phyloP scores from a whole-genome alignment of 1,140 invertebrate genomes.

The Zaprionus camerounensis region DNA sequence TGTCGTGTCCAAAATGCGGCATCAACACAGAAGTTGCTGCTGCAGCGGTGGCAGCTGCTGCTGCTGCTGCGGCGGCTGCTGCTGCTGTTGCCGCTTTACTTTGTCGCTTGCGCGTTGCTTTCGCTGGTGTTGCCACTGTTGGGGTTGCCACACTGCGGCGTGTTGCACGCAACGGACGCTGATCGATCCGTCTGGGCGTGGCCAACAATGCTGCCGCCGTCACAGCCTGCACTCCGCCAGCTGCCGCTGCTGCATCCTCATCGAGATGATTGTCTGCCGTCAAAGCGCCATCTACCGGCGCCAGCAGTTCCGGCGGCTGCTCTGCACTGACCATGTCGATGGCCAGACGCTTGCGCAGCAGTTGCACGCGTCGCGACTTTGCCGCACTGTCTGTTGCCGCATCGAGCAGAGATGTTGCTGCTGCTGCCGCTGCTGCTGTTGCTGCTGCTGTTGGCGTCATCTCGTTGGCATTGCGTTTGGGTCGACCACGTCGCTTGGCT shows the following conservation, averaged over 20 bases:
- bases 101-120: conserved; percentile 59
- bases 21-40: conserved; percentile 6
- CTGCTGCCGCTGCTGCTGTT: conserved; percentile 1
- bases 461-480: conserved; percentile 58
- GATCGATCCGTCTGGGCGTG: conserved; percentile 46
- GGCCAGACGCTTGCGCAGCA: conserved; percentile 75
- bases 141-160: conserved; percentile 53
- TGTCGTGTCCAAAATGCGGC: conserved; percentile 17
- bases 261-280: conserved; percentile 5
- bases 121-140: conserved; percentile 41
- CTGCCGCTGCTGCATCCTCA: background rate
- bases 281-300: background rate
- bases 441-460: conserved; percentile 1
- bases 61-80: background rate
- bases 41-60: background rate
- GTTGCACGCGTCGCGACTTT: conserved; percentile 71
- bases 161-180: conserved; percentile 55
- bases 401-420: conserved; percentile 6
- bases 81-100: conserved; percentile 47
- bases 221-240: background rate
- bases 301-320: conserved; percentile 29
- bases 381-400: conserved; percentile 41
- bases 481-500: conserved; percentile 62
- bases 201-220: conserved; percentile 2
- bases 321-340: conserved; percentile 76